Evolutionary conservation across 1,140 invertebrate species (phyloP).

Genomic region (Drosophila rhopaloa): DNA sequence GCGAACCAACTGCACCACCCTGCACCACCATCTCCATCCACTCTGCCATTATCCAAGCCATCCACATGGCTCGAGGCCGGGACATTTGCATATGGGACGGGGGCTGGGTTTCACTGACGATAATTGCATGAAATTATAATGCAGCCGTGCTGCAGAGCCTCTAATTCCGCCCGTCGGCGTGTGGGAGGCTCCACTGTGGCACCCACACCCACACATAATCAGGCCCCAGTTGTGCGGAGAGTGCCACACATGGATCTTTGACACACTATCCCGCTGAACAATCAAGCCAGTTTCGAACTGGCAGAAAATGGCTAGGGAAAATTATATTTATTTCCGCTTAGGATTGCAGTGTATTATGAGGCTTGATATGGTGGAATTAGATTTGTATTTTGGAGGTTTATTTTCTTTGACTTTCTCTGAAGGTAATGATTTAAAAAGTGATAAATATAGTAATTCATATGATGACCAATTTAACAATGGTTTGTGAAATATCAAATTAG

Average conservation of each 20-base stretch:
- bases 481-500: too few relatives aligned
- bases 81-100: slow-evolving; percentile 52
- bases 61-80: slow-evolving; percentile 39
- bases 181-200: slow-evolving; percentile 55
- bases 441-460: too few relatives aligned
- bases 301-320: slow-evolving; percentile 5
- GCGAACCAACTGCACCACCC: slow-evolving; percentile 9
- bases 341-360: not conserved
- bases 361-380: not conserved
- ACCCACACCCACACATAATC: slow-evolving; percentile 41
- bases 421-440: not conserved
- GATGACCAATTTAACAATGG: too few relatives aligned
- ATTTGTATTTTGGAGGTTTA: not conserved
- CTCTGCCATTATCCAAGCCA: slow-evolving; percentile 49
- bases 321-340: slow-evolving; percentile 41
- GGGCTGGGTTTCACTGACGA: slow-evolving; percentile 53
- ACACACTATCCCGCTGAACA: slow-evolving; percentile 25
- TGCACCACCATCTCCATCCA: slow-evolving; percentile 2
- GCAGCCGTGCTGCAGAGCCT: slow-evolving; percentile 49
- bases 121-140: slow-evolving; percentile 84
- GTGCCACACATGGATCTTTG: slow-evolving; percentile 32
- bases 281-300: slow-evolving; percentile 10
- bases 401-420: not conserved
- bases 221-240: slow-evolving; percentile 15
- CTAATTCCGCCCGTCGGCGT: slow-evolving; percentile 17